phyloP scores from a whole-genome alignment of 2,888 invertebrate species.

The Oconnorella tubifera region DNA sequence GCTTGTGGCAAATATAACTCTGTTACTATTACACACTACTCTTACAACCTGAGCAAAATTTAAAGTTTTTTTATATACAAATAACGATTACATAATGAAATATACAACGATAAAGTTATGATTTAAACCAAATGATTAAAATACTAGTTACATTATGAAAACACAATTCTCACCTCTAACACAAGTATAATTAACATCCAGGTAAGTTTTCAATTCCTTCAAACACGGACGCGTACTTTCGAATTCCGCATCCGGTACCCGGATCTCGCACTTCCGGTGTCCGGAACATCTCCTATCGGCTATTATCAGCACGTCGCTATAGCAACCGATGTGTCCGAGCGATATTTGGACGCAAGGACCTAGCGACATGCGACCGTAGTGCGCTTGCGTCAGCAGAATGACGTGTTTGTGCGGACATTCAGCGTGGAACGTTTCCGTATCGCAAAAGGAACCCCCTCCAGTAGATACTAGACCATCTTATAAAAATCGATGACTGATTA shows the following conservation, averaged over 20 bases:
- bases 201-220: slow-evolving; percentile 15
- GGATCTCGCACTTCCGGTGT: slow-evolving; percentile 32
- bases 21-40: too few species aligned
- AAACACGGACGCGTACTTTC: slow-evolving; percentile 24
- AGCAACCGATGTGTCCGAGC: slow-evolving; percentile 18
- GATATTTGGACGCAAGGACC: slow-evolving; percentile 18
- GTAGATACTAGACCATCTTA: too few species aligned
- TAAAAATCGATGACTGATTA: too few species aligned
- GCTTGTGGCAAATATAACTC: too few species aligned
- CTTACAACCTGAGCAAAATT: too few species aligned
- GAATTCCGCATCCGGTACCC: slow-evolving; percentile 27
- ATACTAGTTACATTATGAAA: too few species aligned
- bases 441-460: slow-evolving; percentile 23
- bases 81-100: too few species aligned
- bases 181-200: slow-evolving; percentile 26
- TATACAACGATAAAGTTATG: too few species aligned
- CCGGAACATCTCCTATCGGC: slow-evolving; percentile 32
- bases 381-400: slow-evolving; percentile 20
- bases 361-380: slow-evolving; percentile 24
- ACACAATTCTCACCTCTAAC: slow-evolving; percentile 17
- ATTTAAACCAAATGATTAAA: too few species aligned
- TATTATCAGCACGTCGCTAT: slow-evolving; percentile 17
- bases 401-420: slow-evolving; percentile 24
- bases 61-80: too few species aligned
- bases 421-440: slow-evolving; percentile 22